Evolutionary conservation across 2,797 vertebrate species (phyloP).

Genomic region (Pterois miles): DNA sequence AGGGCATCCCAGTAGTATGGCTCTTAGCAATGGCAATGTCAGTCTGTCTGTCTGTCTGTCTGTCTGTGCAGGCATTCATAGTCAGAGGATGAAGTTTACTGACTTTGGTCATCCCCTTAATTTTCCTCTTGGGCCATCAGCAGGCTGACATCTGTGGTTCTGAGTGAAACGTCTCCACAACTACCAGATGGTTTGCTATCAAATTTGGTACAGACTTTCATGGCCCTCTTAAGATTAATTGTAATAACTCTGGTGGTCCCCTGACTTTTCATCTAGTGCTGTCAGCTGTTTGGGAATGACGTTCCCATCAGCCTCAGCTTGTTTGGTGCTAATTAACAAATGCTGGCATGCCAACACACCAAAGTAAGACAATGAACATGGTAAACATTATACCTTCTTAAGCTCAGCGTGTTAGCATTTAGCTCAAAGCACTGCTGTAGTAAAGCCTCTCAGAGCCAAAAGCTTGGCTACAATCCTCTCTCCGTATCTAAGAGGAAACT

Average conservation of each 20-base stretch:
- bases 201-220: neutral
- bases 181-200: neutral
- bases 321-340: neutral
- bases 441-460: neutral
- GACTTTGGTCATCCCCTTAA: neutral
- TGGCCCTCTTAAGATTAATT: neutral
- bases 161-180: neutral
- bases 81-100: neutral
- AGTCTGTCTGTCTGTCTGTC: neutral
- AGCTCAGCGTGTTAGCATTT: neutral
- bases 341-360: neutral
- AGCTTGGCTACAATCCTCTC: neutral
- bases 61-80: neutral
- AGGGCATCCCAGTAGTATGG: neutral
- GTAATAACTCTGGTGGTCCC: neutral
- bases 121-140: neutral
- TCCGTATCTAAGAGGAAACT: neutral
- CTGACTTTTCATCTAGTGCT: neutral
- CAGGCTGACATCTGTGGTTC: neutral
- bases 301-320: neutral
- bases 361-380: neutral
- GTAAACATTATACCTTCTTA: neutral
- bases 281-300: neutral
- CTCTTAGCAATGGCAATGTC: neutral
- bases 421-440: neutral